Evolutionary conservation across 2,888 invertebrate species (phyloP), one percentile per base, ranked within the genome.

Genomic region (Limnephilus rhombicus): DNA sequence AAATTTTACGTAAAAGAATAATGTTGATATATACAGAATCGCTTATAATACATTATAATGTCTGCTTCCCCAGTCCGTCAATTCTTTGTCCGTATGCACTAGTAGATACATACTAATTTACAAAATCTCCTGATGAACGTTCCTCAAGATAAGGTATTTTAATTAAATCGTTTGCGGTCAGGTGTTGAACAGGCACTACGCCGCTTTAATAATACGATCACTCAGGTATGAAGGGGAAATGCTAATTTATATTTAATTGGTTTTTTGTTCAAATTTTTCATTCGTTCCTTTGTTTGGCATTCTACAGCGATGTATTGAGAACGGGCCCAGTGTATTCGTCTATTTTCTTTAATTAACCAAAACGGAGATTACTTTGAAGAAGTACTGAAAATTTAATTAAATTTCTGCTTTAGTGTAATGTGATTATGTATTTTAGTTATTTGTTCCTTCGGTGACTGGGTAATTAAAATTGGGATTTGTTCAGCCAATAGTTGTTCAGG

Each of bases 201-300:
- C 53, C n/a, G n/a, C 34, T 85, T 85, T 83, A 68, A 85, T 86
- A 86, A 80, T 29, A 49, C 68, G 29, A 91, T 89, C 82, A 68
- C 91, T 89, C 91, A 89, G 82, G 83, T 82, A 91, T 89, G 81
- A 89, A 91, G 49, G 68, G 34, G 82, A 83, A 89, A 91, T 91
- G 89, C 89, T 89, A 91, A 91, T 89, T 91, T 89, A 82, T 53
- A 91, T 82, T 88, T 91, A 88, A 89, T 91, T 91, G 83, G 88
- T 88, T 91, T 91, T 91, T 91, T 83, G 82, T 89, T 45, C 91
- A 80, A 83, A 91, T 91, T 91, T 91, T 86, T 45, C 86, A 81
- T 90, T 81, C 82, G 82, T 82, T 90, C 68, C 85, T 90, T 90
- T 85, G 68, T 90, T 85, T 85, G 83, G 41, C 80, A 53, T 82